Conservation (phyloP, 2,113 vertebrate species). For the Serilophus lunatus region DNA sequence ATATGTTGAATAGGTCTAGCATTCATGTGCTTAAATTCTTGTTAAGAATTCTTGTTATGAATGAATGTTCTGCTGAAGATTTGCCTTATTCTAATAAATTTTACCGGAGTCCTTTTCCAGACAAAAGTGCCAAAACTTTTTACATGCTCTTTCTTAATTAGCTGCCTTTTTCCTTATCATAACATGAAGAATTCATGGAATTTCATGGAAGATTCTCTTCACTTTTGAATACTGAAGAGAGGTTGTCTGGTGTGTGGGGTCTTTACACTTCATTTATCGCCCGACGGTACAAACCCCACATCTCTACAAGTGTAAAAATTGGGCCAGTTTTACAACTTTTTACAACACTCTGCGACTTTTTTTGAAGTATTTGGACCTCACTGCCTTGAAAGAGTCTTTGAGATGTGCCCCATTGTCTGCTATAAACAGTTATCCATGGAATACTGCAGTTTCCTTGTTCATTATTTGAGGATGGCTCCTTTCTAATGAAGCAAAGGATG, state of each 20-base stretch:
- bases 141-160: not conserved
- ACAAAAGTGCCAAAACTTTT: not conserved
- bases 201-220: not conserved
- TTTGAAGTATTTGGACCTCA: not conserved
- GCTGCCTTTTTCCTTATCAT: not conserved
- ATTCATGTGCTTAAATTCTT: not conserved
- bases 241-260: not conserved
- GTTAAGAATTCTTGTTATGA: not conserved
- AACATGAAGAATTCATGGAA: not conserved
- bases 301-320: not conserved
- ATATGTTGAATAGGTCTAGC: not conserved
- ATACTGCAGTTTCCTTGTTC: not conserved
- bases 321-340: not conserved
- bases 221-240: not conserved
- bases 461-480: not conserved
- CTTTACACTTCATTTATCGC: not conserved
- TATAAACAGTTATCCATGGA: not conserved
- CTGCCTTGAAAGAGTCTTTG: constrained; percentile 30
- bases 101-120: constrained; percentile 11
- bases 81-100: not conserved
- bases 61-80: not conserved
- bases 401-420: constrained; percentile 7
- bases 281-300: not conserved
- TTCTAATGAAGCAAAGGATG: constrained; percentile 11
- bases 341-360: not conserved